Conservation (phyloP, 2,888 invertebrate genomes). For the Rhamphomyia laevipes region DNA sequence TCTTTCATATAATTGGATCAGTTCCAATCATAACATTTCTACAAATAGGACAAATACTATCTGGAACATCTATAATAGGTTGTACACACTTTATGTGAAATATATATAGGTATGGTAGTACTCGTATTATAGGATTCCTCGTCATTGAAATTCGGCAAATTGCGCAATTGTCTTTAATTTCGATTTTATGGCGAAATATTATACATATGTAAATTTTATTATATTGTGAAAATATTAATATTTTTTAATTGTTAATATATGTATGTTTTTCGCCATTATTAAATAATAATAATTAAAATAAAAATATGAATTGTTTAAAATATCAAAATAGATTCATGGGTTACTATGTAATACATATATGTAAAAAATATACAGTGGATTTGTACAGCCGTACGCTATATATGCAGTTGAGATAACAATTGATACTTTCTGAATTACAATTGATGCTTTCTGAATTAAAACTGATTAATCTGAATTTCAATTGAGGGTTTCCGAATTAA, state of each 20-base stretch:
- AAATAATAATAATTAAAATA: no score
- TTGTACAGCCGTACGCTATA: not conserved
- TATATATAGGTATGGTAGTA: not conserved
- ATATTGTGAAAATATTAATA: not conserved
- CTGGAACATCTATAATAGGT: not conserved
- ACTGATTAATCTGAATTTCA: no score
- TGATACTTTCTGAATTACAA: not conserved
- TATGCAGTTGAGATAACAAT: not conserved
- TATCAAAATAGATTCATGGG: not conserved
- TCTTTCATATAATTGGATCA: not conserved
- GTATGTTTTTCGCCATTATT: not conserved
- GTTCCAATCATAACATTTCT: not conserved
- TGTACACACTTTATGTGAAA: not conserved
- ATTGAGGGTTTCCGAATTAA: no score
- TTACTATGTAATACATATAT: not conserved
- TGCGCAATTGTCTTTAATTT: no score
- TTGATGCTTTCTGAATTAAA: no score
- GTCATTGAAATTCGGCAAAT: not conserved
- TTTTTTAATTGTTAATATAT: not conserved
- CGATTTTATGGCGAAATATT: not conserved
- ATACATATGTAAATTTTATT: not conserved
- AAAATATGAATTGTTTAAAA: not conserved
- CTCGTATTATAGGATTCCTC: not conserved
- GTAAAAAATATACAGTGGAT: not conserved
- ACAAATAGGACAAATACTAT: not conserved